Base-by-base conservation (phyloP, 2,888 invertebrate genomes). In the Drosophila anceps region DNA sequence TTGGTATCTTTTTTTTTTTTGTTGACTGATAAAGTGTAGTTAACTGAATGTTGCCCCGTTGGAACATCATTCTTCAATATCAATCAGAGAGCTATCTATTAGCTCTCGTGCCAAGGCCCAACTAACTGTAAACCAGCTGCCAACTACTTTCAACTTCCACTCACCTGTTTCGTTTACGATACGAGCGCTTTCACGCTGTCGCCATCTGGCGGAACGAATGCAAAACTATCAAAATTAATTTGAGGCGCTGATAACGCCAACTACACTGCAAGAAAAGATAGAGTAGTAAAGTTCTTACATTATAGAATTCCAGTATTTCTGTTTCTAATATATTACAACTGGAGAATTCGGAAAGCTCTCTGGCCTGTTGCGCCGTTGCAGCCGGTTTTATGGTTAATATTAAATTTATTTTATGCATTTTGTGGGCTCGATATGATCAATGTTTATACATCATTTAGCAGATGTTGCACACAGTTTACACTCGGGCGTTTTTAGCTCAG, bases 41-140 rank as follows among this genome's bases (percentile, higher is more conserved):
- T 24, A 63, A 66, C 53, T 55, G 24, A 50, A 51, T 54, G 60
- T 70, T 31, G 33, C 35, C 44, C 43, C 55, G 55, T 39, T 24
- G 24, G 59, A 51, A 85, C 84, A 85, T 55, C 64, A 27, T 81
- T 85, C 62, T 70, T 13, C 80, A 85, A 83, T 81, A 77, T 73
- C 73, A 82, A 88, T 85, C 58, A 79, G 51, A 61, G 50, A 67
- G 59, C 46, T 68, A 65, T 71, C 54, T 65, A 62, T 68, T 43
- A 44, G 51, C 29, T 43, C 54, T 48, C 33, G n/a, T 27, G 53
- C 54, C 27, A 54, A 39, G 54, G 54, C 13, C 44, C 50, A 27
- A 33, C 15, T 37, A 31, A 54, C 33, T 54, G 54, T 18, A 53
- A 15, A 31, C 37, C 20, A 54, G 48, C 33, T 35, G 24, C 41